phyloP scores from a whole-genome alignment of 2,113 vertebrate genomes.

The Burhinus oedicnemus region DNA sequence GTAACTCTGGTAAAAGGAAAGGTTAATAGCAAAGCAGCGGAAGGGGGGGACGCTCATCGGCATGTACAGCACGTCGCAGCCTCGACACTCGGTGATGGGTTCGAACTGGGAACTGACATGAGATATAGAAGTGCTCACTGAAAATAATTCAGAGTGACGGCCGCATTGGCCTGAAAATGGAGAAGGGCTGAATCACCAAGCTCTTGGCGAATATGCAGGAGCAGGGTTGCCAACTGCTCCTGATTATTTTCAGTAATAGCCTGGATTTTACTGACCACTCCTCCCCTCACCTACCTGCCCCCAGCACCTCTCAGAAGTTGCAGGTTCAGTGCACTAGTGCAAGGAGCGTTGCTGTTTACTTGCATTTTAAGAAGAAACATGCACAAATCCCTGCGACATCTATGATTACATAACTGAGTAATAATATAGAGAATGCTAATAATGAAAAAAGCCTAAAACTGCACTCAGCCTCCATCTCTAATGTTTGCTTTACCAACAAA shows the following conservation, averaged over 20 bases:
- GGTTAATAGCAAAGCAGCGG: constrained; percentile 89
- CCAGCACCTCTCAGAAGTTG: neutral
- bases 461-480: neutral
- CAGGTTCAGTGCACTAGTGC: neutral
- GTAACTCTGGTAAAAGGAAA: constrained; percentile 79
- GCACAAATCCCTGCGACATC: neutral
- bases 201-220: constrained; percentile 52
- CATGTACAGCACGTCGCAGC: constrained; percentile 85
- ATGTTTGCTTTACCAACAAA: neutral
- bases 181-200: constrained; percentile 63
- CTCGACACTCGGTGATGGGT: constrained; percentile 87
- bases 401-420: neutral
- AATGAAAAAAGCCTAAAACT: neutral
- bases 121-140: constrained; percentile 92
- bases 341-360: neutral
- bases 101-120: constrained; percentile 91
- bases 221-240: constrained; percentile 38
- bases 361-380: neutral
- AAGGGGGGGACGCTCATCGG: constrained; percentile 82
- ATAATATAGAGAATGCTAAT: fast-evolving
- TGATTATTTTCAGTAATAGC: constrained; percentile 22
- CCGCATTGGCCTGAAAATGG: constrained; percentile 81
- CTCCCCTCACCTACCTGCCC: constrained; percentile 3
- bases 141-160: constrained; percentile 97
- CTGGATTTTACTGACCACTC: constrained; percentile 44